These are phyloP conservation scores for Mystacornis crossleyi DNA, from an alignment of 2,113 vertebrate species.

Conservation along the genomic window DNA sequence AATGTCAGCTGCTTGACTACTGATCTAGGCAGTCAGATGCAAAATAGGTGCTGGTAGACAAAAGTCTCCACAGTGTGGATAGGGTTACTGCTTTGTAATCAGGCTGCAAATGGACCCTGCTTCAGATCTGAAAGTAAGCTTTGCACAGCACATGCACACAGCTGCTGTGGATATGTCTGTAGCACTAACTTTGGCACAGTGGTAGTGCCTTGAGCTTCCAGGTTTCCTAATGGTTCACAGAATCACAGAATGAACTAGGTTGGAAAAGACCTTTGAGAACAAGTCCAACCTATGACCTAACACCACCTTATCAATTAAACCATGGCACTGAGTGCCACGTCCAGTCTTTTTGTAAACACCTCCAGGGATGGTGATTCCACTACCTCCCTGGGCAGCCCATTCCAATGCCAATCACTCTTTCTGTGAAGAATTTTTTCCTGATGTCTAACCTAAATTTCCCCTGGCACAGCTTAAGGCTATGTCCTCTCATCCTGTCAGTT, in stretches of 20 bases:
- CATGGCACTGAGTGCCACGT: not conserved
- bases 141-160: not conserved
- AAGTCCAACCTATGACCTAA: not conserved
- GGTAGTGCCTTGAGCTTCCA: not conserved
- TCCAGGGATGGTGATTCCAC: not conserved
- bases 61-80: not conserved
- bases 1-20: not conserved
- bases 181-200: not conserved
- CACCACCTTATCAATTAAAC: not conserved
- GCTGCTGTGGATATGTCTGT: not conserved
- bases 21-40: not conserved
- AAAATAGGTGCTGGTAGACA: not conserved
- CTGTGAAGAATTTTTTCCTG: not conserved
- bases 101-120: not conserved
- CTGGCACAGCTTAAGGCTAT: not conserved
- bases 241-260: not conserved
- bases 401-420: not conserved
- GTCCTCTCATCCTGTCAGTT: not conserved
- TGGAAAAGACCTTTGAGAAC: not conserved
- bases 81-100: not conserved
- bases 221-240: not conserved
- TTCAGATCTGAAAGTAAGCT: not conserved
- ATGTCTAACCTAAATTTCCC: not conserved
- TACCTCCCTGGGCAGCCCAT: not conserved
- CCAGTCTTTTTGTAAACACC: not conserved